Conservation (phyloP, 2,797 vertebrate genomes). For the Megaceryle alcyon region DNA sequence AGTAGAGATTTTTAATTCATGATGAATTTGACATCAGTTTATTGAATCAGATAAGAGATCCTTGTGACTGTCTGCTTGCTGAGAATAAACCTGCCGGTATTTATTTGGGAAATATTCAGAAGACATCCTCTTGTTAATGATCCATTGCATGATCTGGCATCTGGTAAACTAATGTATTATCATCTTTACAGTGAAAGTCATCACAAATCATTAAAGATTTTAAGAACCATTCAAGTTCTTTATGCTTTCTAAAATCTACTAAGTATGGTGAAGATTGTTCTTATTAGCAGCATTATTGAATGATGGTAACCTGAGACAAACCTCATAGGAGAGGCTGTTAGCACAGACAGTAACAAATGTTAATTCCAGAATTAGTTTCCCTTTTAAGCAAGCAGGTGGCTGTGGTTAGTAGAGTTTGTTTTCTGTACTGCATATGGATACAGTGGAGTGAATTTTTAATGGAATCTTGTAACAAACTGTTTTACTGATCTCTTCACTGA, state of each 20-base stretch:
- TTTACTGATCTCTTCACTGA: neutral
- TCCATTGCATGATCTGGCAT: constrained; percentile 72
- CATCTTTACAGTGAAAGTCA: constrained; percentile 71
- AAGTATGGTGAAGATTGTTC: constrained; percentile 67
- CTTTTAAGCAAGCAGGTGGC: constrained; percentile 40
- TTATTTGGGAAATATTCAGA: constrained; percentile 71
- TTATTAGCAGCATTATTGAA: constrained; percentile 57
- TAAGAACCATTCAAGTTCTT: constrained; percentile 31
- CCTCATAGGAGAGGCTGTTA: constrained; percentile 28
- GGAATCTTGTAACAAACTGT: neutral
- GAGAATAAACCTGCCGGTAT: constrained; percentile 76
- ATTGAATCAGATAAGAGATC: constrained; percentile 50
- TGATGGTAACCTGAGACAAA: constrained; percentile 53
- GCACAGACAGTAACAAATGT: constrained; percentile 47
- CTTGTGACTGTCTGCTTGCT: constrained; percentile 51
- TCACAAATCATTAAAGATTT: constrained; percentile 71
- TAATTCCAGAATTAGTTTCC: constrained; percentile 32
- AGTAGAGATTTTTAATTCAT: constrained; percentile 56
- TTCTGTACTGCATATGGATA: neutral
- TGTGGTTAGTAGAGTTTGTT: neutral
- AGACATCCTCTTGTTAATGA: constrained; percentile 73
- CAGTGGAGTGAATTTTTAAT: neutral
- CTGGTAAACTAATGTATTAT: constrained; percentile 71
- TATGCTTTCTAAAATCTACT: constrained; percentile 55
- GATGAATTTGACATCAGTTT: constrained; percentile 62